A percentile compares a stretch with the other conserved stretches of the same genome.
Conservation (phyloP, 2,888 invertebrate species). For the Ophion obscuratus region DNA sequence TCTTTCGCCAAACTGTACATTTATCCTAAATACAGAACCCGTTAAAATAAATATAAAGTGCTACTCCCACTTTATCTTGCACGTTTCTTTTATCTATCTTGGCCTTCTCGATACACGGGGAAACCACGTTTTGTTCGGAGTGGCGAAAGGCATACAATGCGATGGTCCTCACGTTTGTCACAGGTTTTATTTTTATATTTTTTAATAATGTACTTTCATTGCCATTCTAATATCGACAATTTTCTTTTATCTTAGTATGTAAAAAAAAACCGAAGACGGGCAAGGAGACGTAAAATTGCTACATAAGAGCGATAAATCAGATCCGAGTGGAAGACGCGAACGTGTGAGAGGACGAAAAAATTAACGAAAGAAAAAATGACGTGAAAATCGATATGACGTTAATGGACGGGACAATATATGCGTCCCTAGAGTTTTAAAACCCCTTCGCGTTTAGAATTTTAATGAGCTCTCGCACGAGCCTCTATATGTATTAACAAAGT, state of each 20-base stretch:
- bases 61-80: slow-evolving; percentile 43
- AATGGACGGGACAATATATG: neutral
- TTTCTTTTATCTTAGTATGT: slow-evolving; percentile 30
- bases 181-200: slow-evolving; percentile 49
- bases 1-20: slow-evolving; percentile 49
- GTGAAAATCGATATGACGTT: slow-evolving; percentile 2
- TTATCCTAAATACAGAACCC: slow-evolving; percentile 37
- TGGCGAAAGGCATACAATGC: slow-evolving; percentile 69
- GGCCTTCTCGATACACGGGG: slow-evolving; percentile 66
- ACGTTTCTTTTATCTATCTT: slow-evolving; percentile 50
- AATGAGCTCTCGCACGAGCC: slow-evolving; percentile 57
- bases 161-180: slow-evolving; percentile 65
- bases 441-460: slow-evolving; percentile 37
- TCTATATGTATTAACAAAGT: slow-evolving; percentile 68
- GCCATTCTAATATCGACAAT: slow-evolving; percentile 41
- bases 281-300: slow-evolving; percentile 28
- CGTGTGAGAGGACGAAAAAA: slow-evolving; percentile 14
- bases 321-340: slow-evolving; percentile 68
- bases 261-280: slow-evolving; percentile 42
- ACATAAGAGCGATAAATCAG: slow-evolving; percentile 38
- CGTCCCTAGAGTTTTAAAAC: slow-evolving; percentile 17
- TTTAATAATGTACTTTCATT: slow-evolving; percentile 55
- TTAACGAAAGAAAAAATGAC: neutral
- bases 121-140: slow-evolving; percentile 71
- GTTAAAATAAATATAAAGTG: slow-evolving; percentile 62